phyloP scores from a whole-genome alignment of 1,140 invertebrate genomes.

The Philaenus spumarius region DNA sequence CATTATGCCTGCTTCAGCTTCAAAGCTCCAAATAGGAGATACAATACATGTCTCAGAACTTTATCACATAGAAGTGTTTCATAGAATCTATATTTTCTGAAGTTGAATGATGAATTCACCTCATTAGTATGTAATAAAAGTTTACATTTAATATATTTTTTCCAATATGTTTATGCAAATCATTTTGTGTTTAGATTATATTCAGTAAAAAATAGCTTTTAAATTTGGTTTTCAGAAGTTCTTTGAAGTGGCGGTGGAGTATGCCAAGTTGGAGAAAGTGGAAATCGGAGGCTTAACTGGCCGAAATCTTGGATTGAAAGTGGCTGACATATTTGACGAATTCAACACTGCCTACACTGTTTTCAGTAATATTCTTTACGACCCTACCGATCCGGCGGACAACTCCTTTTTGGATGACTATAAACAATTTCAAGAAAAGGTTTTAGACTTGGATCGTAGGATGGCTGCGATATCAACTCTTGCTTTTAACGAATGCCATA shows the following conservation, averaged over 20 bases:
- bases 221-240: conserved; percentile 60
- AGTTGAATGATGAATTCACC: too few relatives aligned
- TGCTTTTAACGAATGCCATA: conserved; percentile 69
- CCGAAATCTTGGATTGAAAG: conserved; percentile 49
- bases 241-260: conserved; percentile 66
- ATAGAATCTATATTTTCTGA: too few relatives aligned
- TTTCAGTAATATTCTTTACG: conserved; percentile 60
- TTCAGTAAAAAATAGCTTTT: too few relatives aligned
- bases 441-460: conserved; percentile 62
- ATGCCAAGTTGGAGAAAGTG: conserved; percentile 79
- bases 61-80: too few relatives aligned
- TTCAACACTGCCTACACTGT: conserved; percentile 62
- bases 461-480: conserved; percentile 67
- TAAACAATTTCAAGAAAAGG: conserved; percentile 46
- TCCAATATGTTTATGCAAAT: too few relatives aligned
- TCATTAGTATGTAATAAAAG: too few relatives aligned
- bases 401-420: conserved; percentile 56
- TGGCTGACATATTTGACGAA: conserved; percentile 55
- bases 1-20: too few relatives aligned
- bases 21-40: too few relatives aligned
- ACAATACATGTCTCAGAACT: too few relatives aligned
- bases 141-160: too few relatives aligned
- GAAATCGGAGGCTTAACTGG: conserved; percentile 75
- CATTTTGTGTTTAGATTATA: too few relatives aligned
- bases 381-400: conserved; percentile 61